These are phyloP conservation scores for Carlito syrichta DNA, from an alignment of 2,113 vertebrate species.

Conservation along the genomic window DNA sequence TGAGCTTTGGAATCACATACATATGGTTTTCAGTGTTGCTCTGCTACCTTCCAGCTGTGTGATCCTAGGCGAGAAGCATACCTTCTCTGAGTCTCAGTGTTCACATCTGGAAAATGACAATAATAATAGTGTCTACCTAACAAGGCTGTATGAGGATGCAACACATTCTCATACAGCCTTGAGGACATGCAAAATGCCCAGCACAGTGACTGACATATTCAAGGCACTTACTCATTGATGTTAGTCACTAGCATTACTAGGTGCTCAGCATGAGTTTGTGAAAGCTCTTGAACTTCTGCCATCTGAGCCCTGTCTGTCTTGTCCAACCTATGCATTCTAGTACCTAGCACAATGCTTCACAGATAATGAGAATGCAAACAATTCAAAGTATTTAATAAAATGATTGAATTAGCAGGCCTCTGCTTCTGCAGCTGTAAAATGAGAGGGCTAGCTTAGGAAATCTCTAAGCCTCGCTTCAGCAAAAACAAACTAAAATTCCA, in stretches of 20 bases:
- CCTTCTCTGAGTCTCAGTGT: background rate
- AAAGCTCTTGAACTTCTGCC: background rate
- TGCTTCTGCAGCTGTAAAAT: background rate
- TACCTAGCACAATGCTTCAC: background rate
- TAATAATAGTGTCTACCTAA: background rate
- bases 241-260: background rate
- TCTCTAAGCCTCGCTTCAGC: background rate
- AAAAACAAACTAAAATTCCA: background rate
- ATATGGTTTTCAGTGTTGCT: background rate
- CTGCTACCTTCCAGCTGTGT: background rate
- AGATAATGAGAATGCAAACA: background rate
- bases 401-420: background rate
- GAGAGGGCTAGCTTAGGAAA: background rate
- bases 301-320: background rate
- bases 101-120: background rate
- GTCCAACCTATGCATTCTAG: background rate
- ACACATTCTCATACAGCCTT: no score
- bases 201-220: background rate
- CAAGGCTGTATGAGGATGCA: background rate
- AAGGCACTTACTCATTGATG: background rate
- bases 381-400: conserved; percentile 13
- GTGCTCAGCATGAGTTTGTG: background rate
- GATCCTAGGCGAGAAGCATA: background rate
- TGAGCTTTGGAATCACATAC: background rate
- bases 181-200: background rate